A percentile compares a stretch with the other conserved stretches of the same genome.
Conservation (phyloP, 2,888 invertebrate species). For the Leucoma salicis region DNA sequence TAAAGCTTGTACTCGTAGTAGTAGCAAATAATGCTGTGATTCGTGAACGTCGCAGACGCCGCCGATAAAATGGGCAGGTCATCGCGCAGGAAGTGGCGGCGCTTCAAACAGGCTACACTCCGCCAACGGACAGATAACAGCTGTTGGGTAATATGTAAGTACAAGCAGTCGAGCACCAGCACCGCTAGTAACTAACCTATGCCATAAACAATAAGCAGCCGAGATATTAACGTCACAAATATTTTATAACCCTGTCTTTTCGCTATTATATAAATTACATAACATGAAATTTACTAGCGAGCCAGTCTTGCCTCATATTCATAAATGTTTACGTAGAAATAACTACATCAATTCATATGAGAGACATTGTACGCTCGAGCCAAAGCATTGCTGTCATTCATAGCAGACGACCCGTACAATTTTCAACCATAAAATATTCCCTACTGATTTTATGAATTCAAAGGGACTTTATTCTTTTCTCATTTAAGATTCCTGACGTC, state of each 20-base stretch:
- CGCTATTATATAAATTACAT: conserved; percentile 17
- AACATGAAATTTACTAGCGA: conserved; percentile 18
- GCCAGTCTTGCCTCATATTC: conserved; percentile 13
- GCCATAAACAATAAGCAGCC: conserved; percentile 33
- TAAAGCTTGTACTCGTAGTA: too few relatives aligned
- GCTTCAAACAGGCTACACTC: conserved; percentile 53
- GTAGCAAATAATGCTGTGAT: conserved; percentile 15
- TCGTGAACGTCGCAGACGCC: conserved; percentile 27
- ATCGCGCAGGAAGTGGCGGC: conserved; percentile 72
- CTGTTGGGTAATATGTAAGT: conserved; percentile 44
- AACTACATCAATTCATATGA: conserved; percentile 12
- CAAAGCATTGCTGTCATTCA: conserved; percentile 12
- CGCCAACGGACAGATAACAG: conserved; percentile 52
- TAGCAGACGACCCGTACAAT: conserved; percentile 6
- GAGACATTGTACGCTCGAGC: conserved; percentile 12
- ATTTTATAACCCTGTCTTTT: conserved; percentile 13
- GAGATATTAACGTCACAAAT: conserved; percentile 19
- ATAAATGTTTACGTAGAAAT: conserved; percentile 6
- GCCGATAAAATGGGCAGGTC: conserved; percentile 54
- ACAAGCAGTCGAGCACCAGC: conserved; percentile 1
- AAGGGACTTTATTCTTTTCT: conserved; percentile 45
- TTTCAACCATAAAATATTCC: conserved; percentile 19
- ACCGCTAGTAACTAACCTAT: conserved; percentile 48
- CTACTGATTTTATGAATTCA: conserved; percentile 35
- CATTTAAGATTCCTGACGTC: conserved; percentile 70